A percentile compares a stretch with the other conserved stretches of the same genome.
Conservation (phyloP, 2,888 invertebrate species). For the Lasioglossum pauxillum region DNA sequence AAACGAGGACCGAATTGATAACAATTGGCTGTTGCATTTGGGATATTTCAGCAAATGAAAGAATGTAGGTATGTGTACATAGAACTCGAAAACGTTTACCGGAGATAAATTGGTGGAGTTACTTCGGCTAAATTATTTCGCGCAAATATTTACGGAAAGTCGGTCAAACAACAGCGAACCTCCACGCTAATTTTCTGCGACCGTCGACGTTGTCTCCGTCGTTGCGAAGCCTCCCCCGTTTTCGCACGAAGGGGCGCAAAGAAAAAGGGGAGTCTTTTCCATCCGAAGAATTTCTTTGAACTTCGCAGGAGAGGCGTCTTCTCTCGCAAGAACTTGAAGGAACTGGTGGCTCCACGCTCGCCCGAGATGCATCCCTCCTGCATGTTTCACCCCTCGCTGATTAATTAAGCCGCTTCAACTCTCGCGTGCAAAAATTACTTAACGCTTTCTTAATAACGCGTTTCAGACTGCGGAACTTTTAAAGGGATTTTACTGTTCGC, state of each 20-base stretch:
- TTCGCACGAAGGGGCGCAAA: constrained; percentile 2
- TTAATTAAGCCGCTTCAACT: constrained; percentile 36
- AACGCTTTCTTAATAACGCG: neutral
- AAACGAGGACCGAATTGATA: neutral
- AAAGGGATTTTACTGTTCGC: neutral
- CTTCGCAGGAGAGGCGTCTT: neutral
- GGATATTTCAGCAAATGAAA: neutral
- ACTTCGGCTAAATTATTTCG: neutral
- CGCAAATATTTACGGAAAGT: neutral
- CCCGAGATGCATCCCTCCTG: constrained; percentile 23
- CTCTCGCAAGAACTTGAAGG: constrained; percentile 10
- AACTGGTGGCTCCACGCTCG: constrained; percentile 5
- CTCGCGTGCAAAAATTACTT: neutral
- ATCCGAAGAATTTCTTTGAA: constrained; percentile 45
- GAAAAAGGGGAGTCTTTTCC: constrained; percentile 26
- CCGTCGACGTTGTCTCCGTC: neutral
- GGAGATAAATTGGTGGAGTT: neutral
- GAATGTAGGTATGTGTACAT: neutral
- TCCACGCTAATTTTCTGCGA: constrained; percentile 29
- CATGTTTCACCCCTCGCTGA: constrained; percentile 29
- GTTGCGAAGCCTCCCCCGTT: constrained; percentile 25
- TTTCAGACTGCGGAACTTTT: neutral
- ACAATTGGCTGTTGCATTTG: neutral
- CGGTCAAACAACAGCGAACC: neutral
- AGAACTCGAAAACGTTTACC: neutral